Base-by-base conservation (phyloP, 2,888 invertebrate species). In the Pachydiplax longipennis region DNA sequence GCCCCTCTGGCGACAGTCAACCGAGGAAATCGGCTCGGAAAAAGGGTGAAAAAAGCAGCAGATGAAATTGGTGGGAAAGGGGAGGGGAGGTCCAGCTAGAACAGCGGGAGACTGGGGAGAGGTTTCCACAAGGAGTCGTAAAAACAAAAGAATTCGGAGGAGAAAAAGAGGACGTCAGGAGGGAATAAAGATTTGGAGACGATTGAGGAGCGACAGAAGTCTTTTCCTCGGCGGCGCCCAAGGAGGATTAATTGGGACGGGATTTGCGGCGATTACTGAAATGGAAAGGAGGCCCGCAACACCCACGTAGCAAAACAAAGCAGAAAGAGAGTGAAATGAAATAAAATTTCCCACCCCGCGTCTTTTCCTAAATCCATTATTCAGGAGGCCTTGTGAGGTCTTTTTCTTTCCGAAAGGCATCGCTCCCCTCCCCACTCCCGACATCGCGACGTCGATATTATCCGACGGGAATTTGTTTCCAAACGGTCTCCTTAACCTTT, bases 401-500 rank as follows among this genome's bases (percentile, higher is more conserved):
- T 80, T 37, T 80, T 80, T 93, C 93, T 90, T 40, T 37, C 65
- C 48, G 40, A 61, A 61, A 82, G 90, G 35, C 80, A 48, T 83
- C 73, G 44, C 81, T 90, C 40, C 40, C 53, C 91, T 90, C 91
- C 91, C 91, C 91, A 91, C 91, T 91, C 91, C 91, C 91, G 90
- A 90, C 58, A 92, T 53, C 81, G 58, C 93, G 93, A 92, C 93
- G 91, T 80, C 90, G 40, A 35, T 58, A 58, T 83, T 40, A 48
- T 73, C 37, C 12, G 18, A 25, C n/a, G 90, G 22, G 90, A 40
- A 81, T 81, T 90, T 61, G 73, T 90, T 48, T 90, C 37, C 93
- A 93, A 93, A 93, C 93, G 93, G 93, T 93, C 93, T 93, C 93
- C 93, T 92, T 73, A 73, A 73, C 73, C 73, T 73, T 73, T 53